Percentiles rank a stretch among this genome's conserved stretches.
Conservation (phyloP, 2,797 vertebrate species). For the Podargus strigoides region DNA sequence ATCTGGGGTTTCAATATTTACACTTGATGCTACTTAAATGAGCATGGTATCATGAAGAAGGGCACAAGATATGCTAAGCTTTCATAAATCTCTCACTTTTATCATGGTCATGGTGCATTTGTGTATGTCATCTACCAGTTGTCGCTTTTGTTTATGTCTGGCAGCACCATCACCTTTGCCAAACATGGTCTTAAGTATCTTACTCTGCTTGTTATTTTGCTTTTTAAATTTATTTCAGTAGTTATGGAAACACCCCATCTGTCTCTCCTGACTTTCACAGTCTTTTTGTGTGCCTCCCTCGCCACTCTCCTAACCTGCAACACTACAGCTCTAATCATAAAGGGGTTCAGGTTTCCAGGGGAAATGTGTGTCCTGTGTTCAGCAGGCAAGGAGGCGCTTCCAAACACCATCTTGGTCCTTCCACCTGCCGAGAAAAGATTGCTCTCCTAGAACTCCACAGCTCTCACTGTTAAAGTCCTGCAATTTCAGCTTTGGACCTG, state of each 20-base stretch:
- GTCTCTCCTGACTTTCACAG: background rate
- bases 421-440: background rate
- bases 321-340: background rate
- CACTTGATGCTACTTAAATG: background rate
- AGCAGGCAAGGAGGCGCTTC: background rate
- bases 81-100: background rate
- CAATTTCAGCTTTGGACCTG: background rate
- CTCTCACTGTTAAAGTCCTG: background rate
- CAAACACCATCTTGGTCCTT: background rate
- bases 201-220: background rate
- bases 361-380: background rate
- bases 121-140: background rate
- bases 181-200: background rate
- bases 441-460: background rate
- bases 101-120: background rate
- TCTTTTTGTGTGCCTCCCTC: background rate
- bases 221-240: background rate
- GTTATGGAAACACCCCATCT: background rate
- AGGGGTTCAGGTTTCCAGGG: background rate
- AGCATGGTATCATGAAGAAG: background rate
- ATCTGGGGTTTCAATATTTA: constrained; percentile 38
- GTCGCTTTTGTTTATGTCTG: background rate
- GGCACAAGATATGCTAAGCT: background rate
- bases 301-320: background rate
- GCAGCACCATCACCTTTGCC: background rate